phyloP scores from a whole-genome alignment of 1,140 invertebrate genomes.

The Brachionus calyciflorus region DNA sequence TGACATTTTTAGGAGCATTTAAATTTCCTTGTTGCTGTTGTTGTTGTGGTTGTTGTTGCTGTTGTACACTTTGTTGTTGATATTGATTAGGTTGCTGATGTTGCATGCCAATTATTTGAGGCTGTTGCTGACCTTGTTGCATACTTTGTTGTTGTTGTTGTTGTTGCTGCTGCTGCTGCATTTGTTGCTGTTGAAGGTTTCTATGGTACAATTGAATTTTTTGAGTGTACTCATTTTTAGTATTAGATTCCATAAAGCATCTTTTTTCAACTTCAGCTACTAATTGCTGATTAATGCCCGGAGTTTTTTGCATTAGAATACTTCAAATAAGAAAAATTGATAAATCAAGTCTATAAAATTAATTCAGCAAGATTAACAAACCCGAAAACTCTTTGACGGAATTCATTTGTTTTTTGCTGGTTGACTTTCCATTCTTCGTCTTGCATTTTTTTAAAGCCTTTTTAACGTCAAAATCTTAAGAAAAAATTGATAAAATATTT shows the following conservation, averaged over 20 bases:
- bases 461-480: no score
- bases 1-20: neutral
- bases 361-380: no score
- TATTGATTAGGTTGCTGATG: neutral
- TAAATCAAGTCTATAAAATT: no score
- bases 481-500: no score
- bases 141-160: neutral
- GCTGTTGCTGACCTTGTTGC: neutral
- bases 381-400: neutral
- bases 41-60: neutral
- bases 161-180: conserved; percentile 14
- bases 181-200: conserved; percentile 8
- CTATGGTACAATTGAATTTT: conserved; percentile 3
- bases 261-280: neutral
- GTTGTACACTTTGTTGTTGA: neutral
- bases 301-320: neutral
- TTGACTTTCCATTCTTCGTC: conserved; percentile 46
- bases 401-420: conserved; percentile 5
- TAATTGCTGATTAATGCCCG: neutral
- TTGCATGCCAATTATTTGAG: conserved; percentile 12
- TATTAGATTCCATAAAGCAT: conserved; percentile 14
- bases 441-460: no score
- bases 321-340: conserved; percentile 5
- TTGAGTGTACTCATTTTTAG: neutral
- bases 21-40: neutral